phyloP scores from a whole-genome alignment of 92 coral and sea anemone species.

The Micromussa lordhowensis region DNA sequence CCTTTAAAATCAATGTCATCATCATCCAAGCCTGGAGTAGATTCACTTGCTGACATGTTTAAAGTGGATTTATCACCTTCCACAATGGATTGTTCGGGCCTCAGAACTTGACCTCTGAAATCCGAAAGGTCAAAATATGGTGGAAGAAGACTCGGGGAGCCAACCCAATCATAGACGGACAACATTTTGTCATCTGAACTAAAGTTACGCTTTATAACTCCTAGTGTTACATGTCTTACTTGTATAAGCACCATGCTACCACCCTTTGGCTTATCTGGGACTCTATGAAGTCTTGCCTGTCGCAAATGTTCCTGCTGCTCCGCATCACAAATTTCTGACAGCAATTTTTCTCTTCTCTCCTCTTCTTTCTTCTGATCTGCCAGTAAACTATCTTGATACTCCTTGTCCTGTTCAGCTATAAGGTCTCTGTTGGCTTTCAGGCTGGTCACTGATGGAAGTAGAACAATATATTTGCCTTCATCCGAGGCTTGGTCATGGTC shows the following conservation, averaged over 20 bases:
- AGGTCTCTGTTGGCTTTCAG: constrained; percentile 48
- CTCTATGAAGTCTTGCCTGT: constrained; percentile 57
- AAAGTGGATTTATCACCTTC: constrained; percentile 52
- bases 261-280: constrained; percentile 52
- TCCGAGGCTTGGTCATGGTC: constrained; percentile 36
- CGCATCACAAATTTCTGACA: constrained; percentile 44
- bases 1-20: constrained; percentile 56
- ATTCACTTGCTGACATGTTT: constrained; percentile 52
- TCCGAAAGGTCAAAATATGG: constrained; percentile 52
- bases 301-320: constrained; percentile 66
- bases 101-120: constrained; percentile 53
- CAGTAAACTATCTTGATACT: constrained; percentile 56
- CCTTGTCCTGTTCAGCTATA: constrained; percentile 47
- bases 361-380: constrained; percentile 57
- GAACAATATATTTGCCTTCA: constrained; percentile 33
- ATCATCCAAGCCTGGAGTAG: constrained; percentile 66
- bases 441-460: constrained; percentile 31
- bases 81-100: constrained; percentile 52
- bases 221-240: constrained; percentile 67
- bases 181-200: constrained; percentile 42
- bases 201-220: constrained; percentile 53
- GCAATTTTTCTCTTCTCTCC: constrained; percentile 47
- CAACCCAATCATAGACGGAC: constrained; percentile 73
- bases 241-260: constrained; percentile 54
- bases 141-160: constrained; percentile 64